These are phyloP conservation scores for Vireo griseus DNA, from an alignment of 2,797 vertebrate species.

Conservation along the genomic window DNA sequence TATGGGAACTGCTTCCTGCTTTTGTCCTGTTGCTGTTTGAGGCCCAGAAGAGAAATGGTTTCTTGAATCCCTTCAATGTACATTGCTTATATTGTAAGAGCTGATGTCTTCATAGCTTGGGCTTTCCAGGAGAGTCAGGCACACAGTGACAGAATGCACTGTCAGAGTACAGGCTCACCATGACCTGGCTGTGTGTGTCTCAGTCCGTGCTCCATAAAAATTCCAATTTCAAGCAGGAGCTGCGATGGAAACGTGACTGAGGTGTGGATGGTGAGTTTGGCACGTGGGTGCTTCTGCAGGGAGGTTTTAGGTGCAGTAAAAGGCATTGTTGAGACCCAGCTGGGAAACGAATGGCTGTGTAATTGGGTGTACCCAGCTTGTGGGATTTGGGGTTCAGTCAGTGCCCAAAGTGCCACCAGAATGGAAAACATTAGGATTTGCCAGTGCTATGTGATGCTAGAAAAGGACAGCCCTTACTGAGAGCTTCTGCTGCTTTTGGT, in stretches of 20 bases:
- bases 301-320: background rate
- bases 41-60: background rate
- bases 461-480: background rate
- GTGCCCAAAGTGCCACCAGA: background rate
- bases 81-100: background rate
- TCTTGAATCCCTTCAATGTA: background rate
- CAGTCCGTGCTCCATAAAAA: background rate
- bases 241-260: background rate
- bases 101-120: background rate
- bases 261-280: background rate
- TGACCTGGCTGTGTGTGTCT: background rate
- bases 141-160: background rate
- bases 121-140: background rate
- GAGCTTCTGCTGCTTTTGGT: background rate
- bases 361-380: background rate
- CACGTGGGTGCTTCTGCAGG: background rate
- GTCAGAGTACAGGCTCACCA: fast-evolving
- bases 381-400: background rate
- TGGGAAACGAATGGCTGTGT: background rate
- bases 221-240: background rate
- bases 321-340: background rate
- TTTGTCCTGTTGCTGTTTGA: background rate
- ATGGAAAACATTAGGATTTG: background rate
- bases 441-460: background rate
- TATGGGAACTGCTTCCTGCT: background rate